These are phyloP conservation scores for Acanthopagrus latus DNA, from an alignment of 2,797 vertebrate species.

Conservation along the genomic window DNA sequence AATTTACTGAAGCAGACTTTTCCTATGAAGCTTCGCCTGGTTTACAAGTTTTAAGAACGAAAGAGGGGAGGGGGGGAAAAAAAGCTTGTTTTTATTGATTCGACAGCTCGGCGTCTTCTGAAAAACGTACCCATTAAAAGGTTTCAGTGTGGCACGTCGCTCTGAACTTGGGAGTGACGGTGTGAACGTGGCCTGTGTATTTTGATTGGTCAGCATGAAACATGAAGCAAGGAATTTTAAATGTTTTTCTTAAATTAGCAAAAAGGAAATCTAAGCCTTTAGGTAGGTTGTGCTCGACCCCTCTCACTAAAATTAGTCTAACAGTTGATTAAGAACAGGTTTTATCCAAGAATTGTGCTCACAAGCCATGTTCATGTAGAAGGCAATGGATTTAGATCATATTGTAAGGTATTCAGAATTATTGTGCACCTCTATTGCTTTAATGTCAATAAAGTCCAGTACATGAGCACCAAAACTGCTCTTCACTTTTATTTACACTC, in stretches of 20 bases:
- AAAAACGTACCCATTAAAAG: slow-evolving; percentile 81
- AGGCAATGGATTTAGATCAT: slow-evolving; percentile 71
- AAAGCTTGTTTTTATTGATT: slow-evolving; percentile 26
- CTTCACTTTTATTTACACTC: slow-evolving; percentile 3
- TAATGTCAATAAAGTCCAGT: slow-evolving; percentile 86
- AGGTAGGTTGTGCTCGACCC: neutral
- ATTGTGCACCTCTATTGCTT: slow-evolving; percentile 84
- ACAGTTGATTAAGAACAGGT: slow-evolving; percentile 18
- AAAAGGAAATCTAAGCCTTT: neutral
- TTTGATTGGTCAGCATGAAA: neutral
- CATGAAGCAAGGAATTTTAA: neutral
- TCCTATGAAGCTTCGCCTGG: slow-evolving; percentile 27
- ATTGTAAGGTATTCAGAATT: slow-evolving; percentile 74
- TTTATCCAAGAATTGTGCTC: slow-evolving; percentile 61
- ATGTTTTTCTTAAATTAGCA: slow-evolving; percentile 40
- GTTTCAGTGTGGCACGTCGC: slow-evolving; percentile 77
- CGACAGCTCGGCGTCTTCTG: slow-evolving; percentile 66
- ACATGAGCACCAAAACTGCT: slow-evolving; percentile 73
- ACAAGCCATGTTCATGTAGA: slow-evolving; percentile 60
- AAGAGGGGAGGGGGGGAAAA: neutral
- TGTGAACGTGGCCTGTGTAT: slow-evolving; percentile 24
- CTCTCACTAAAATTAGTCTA: slow-evolving; percentile 7
- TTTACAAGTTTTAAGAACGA: slow-evolving; percentile 55
- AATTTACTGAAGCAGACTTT: slow-evolving; percentile 63
- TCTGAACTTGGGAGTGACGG: slow-evolving; percentile 12